Percentiles rank a stretch among this genome's conserved stretches.
phyloP scores from a whole-genome alignment of 2,113 vertebrate species.

The Syrrhaptes paradoxus region DNA sequence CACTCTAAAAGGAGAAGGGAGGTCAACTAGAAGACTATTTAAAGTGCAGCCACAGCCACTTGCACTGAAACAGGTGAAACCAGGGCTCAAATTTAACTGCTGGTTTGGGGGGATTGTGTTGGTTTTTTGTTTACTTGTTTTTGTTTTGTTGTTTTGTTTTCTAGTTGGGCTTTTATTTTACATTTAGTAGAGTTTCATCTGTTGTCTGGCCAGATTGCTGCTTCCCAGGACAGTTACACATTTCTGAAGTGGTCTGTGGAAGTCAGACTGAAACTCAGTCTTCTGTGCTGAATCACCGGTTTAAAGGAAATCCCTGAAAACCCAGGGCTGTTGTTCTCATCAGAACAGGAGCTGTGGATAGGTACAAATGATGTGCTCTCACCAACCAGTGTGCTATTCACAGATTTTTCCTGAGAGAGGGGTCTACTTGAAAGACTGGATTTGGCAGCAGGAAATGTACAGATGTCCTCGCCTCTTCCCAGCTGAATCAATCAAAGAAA shows the following conservation, averaged over 20 bases:
- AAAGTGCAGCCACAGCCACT: slow-evolving; percentile 42
- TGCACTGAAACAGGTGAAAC: slow-evolving; percentile 44
- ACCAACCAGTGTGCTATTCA: not conserved
- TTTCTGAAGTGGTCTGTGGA: not conserved
- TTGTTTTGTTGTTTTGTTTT: not conserved
- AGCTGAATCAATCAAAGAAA: not conserved
- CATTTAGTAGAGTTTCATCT: not conserved
- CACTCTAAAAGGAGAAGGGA: slow-evolving; percentile 59
- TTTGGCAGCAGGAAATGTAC: not conserved
- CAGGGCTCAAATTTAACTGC: not conserved
- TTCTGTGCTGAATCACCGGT: not conserved
- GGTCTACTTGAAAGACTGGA: not conserved
- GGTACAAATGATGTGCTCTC: not conserved
- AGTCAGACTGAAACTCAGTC: not conserved
- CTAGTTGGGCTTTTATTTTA: not conserved
- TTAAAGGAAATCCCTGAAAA: not conserved
- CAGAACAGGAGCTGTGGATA: not conserved
- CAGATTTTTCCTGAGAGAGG: not conserved
- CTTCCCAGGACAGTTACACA: not conserved
- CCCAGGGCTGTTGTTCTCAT: not conserved
- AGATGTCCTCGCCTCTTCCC: not conserved
- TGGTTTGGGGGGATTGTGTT: no score
- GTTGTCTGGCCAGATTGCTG: not conserved
- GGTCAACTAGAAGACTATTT: slow-evolving; percentile 59
- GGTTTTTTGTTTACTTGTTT: not conserved